Conservation (phyloP, 1,140 invertebrate genomes). For the Samia ricini region DNA sequence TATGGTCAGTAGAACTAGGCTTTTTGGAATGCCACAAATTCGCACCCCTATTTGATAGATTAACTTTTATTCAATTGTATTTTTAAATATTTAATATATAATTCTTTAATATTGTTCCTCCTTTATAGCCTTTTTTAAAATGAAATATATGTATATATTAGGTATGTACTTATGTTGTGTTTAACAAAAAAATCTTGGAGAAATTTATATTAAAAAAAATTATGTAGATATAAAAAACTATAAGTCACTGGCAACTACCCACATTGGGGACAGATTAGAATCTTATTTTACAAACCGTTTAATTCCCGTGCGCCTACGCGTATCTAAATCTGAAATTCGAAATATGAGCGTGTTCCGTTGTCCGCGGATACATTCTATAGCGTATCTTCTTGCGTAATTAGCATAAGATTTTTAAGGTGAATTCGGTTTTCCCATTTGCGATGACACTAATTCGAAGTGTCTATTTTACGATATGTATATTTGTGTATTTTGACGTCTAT, state of each 20-base stretch:
- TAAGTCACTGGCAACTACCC: constrained; percentile 38
- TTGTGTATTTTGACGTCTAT: constrained; percentile 29
- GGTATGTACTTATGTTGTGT: no score
- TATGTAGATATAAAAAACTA: constrained; percentile 41
- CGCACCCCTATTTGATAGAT: no score
- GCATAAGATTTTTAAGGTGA: constrained; percentile 47
- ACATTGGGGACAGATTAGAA: constrained; percentile 62
- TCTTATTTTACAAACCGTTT: constrained; percentile 57
- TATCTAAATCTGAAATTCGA: constrained; percentile 66
- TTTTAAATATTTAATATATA: no score
- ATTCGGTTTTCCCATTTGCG: constrained; percentile 54
- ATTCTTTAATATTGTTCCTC: no score
- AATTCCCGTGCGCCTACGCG: constrained; percentile 67
- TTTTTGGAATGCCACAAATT: no score
- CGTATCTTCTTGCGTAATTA: constrained; percentile 51
- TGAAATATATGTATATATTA: no score
- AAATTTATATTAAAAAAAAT: constrained; percentile 61
- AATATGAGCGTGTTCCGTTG: constrained; percentile 45
- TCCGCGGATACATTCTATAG: constrained; percentile 10
- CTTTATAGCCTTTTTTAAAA: no score
- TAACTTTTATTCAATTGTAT: no score
- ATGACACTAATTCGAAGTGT: constrained; percentile 50
- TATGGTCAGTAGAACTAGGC: no score
- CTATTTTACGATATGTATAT: constrained; percentile 58
- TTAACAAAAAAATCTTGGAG: no score